These are phyloP conservation scores for Enteromius radiatus DNA, from an alignment of 2,797 vertebrate species.

Conservation along the genomic window DNA sequence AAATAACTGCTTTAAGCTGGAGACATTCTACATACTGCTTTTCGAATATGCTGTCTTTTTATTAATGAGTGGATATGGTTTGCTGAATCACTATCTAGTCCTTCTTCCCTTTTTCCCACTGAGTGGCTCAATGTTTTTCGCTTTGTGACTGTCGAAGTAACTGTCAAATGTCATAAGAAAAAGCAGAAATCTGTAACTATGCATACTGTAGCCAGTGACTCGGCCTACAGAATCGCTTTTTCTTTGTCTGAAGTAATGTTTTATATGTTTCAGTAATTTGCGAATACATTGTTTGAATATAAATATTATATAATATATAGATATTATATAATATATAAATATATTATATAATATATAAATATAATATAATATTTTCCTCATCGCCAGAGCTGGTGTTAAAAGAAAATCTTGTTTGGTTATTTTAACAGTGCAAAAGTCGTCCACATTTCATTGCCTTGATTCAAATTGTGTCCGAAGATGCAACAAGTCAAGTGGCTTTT, in stretches of 20 bases:
- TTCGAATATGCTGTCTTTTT: conserved; percentile 87
- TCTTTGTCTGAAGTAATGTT: conserved; percentile 83
- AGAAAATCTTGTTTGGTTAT: conserved; percentile 67
- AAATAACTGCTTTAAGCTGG: conserved; percentile 97
- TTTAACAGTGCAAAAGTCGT: conserved; percentile 93
- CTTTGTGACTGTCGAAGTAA: conserved; percentile 78
- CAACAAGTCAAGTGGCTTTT: conserved; percentile 99
- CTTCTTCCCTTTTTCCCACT: conserved; percentile 73
- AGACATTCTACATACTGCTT: conserved; percentile 84
- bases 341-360: conserved; percentile 71
- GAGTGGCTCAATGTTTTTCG: conserved; percentile 76
- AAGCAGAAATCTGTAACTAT: conserved; percentile 92
- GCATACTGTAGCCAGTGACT: conserved; percentile 95
- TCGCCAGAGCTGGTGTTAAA: conserved; percentile 91
- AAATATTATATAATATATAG: conserved; percentile 64
- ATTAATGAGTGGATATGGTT: conserved; percentile 82
- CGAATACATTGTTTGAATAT: conserved; percentile 61
- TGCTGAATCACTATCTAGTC: conserved; percentile 79
- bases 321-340: conserved; percentile 67
- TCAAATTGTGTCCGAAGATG: conserved; percentile 97
- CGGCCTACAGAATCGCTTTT: conserved; percentile 84
- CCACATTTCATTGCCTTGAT: conserved; percentile 99
- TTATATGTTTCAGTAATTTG: conserved; percentile 80
- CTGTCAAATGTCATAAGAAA: conserved; percentile 85
- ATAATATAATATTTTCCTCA: conserved; percentile 73